Percentiles rank a stretch among this genome's conserved stretches.
Conservation (phyloP, 2,113 vertebrate species). For the Diglossa brunneiventris region DNA sequence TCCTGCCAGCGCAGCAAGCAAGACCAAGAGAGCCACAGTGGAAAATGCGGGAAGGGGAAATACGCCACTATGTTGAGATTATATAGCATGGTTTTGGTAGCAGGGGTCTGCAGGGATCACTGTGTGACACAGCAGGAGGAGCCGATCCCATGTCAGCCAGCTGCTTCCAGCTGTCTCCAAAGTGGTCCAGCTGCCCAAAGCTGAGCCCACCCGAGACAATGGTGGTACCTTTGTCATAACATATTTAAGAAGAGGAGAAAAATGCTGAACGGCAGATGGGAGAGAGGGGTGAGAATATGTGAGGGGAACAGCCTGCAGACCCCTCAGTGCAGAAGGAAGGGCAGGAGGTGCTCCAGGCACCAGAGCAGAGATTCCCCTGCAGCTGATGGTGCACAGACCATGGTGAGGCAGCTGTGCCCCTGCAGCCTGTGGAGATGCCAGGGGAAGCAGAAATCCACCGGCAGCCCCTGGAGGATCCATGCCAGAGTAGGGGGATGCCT, state of each 20-base stretch:
- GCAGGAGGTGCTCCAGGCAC: not conserved
- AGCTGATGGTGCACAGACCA: not conserved
- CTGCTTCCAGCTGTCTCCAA: not conserved
- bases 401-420: not conserved
- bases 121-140: not conserved
- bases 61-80: not conserved
- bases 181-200: not conserved
- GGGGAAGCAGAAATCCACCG: not conserved
- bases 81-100: not conserved
- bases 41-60: not conserved
- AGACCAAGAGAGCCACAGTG: not conserved
- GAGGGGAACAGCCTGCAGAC: not conserved
- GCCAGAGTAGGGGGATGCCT: not conserved
- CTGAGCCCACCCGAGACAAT: not conserved
- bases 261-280: not conserved
- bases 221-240: not conserved
- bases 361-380: not conserved
- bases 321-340: not conserved
- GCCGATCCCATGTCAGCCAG: not conserved
- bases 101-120: not conserved
- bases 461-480: fast-evolving
- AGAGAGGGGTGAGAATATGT: not conserved
- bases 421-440: not conserved
- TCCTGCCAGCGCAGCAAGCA: not conserved
- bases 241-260: not conserved